A percentile compares a stretch with the other conserved stretches of the same genome.
Evolutionary conservation across 2,888 invertebrate species (phyloP).

Genomic region (Sturmia bella): DNA sequence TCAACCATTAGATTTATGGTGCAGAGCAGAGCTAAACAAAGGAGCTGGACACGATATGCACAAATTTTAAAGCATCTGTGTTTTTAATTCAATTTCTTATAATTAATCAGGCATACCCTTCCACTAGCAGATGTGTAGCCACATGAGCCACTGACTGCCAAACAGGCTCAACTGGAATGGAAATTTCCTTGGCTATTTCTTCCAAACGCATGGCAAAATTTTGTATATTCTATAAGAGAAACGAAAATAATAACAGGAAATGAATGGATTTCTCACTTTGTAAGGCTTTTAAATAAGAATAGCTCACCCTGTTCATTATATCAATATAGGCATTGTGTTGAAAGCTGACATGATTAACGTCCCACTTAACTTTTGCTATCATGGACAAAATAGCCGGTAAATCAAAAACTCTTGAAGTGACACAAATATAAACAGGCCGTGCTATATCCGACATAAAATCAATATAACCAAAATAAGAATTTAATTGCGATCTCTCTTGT

Average conservation of each 20-base stretch:
- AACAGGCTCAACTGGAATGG: conserved; percentile 87
- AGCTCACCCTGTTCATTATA: conserved; percentile 85
- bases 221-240: conserved; percentile 82
- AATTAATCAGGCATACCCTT: conserved; percentile 85
- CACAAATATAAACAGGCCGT: conserved; percentile 93
- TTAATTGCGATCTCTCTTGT: conserved; percentile 86
- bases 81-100: too few species aligned
- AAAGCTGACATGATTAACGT: conserved; percentile 96
- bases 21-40: too few species aligned
- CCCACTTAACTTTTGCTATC: conserved; percentile 98
- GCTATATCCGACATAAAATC: conserved; percentile 85
- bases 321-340: conserved; percentile 96
- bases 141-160: conserved; percentile 95
- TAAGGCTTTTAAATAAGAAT: background rate
- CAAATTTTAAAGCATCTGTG: background rate
- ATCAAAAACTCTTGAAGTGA: conserved; percentile 91
- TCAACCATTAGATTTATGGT: too few species aligned
- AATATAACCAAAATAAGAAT: conserved; percentile 84
- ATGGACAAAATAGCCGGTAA: conserved; percentile 88
- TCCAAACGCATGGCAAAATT: conserved; percentile 90
- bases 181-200: conserved; percentile 87
- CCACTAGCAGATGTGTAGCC: conserved; percentile 93
- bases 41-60: background rate
- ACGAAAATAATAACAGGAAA: background rate
- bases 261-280: background rate